Base-by-base conservation (phyloP, 2,888 invertebrate species). In the Acleris sparsana region DNA sequence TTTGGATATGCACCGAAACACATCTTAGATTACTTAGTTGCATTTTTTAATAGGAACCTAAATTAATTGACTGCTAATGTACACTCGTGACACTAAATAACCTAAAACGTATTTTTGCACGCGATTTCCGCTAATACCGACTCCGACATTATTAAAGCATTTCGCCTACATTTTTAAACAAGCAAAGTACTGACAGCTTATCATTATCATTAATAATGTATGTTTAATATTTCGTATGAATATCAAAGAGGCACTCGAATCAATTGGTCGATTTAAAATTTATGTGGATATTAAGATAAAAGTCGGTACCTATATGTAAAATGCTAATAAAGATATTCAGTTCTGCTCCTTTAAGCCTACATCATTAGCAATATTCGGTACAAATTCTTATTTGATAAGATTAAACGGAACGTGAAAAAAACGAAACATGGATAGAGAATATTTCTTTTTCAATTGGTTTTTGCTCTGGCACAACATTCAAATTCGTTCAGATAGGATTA, bases 241-340 rank as follows among this genome's bases (percentile, higher is more conserved):
- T 57, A 57, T 57, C 25, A 46, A 46, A 57, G n/a, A 17, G 16
- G 11, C 25, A 46, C 56, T 57, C 22, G 20, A 57, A 25, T 46
- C 25, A 25, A 57, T 57, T 3, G n/a, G 22, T 16, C n/a, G n/a
- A 46, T 52, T 16, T 17, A 33, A 13, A 7, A 33, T 51, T 52
- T 53, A 46, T 29, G 39, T 22, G 18, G 13, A 39, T 29, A 64
- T 64, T 49, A 59, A 64, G 64, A 64, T 64, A 59, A 58, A 53
- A 39, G 7, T 53, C 43, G 16, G 20, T 22, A 13, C 55, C 22
- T 17, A 20, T 3, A 1, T 18, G 29, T 55, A 39, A 17, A 29
- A 46, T 7, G 11, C 20, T 16, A 39, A 55, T 55, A 43, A 55
- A 39, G 55, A 18, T 22, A 55, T n/a, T 7, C 1, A 43, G 11